Conservation (phyloP, 2,797 vertebrate species). For the Emydoidea blandingii region DNA sequence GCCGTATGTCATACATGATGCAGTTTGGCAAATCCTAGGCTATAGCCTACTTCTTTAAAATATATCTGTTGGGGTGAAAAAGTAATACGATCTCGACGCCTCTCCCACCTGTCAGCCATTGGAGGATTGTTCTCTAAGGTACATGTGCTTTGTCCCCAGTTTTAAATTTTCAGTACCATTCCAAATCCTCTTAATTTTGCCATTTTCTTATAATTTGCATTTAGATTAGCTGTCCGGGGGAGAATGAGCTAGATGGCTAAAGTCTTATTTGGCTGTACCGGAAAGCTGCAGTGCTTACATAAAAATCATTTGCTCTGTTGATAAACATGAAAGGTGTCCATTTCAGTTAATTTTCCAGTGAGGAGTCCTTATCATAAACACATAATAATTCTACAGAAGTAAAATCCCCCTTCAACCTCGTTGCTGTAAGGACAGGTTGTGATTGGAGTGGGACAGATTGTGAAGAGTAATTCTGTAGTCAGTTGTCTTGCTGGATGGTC, state of each 20-base stretch:
- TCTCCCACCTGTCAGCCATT: not conserved
- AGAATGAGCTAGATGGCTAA: constrained; percentile 1
- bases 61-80: not conserved
- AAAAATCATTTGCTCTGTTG: constrained; percentile 67
- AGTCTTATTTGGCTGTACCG: constrained; percentile 18
- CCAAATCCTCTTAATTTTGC: constrained; percentile 31
- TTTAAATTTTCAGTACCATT: not conserved
- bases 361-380: constrained; percentile 30
- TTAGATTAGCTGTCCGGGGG: constrained; percentile 76
- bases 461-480: not conserved
- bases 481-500: not conserved
- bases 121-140: not conserved
- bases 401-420: not conserved
- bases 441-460: not conserved
- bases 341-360: constrained; percentile 62
- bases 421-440: constrained; percentile 8
- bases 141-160: not conserved
- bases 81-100: not conserved
- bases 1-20: not conserved
- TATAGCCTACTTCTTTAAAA: not conserved
- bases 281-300: constrained; percentile 64
- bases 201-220: constrained; percentile 71
- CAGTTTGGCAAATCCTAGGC: not conserved
- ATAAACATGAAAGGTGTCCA: constrained; percentile 62
- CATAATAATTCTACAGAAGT: not conserved